phyloP scores from a whole-genome alignment of 2,888 invertebrate genomes.

The Drosophila testacea region DNA sequence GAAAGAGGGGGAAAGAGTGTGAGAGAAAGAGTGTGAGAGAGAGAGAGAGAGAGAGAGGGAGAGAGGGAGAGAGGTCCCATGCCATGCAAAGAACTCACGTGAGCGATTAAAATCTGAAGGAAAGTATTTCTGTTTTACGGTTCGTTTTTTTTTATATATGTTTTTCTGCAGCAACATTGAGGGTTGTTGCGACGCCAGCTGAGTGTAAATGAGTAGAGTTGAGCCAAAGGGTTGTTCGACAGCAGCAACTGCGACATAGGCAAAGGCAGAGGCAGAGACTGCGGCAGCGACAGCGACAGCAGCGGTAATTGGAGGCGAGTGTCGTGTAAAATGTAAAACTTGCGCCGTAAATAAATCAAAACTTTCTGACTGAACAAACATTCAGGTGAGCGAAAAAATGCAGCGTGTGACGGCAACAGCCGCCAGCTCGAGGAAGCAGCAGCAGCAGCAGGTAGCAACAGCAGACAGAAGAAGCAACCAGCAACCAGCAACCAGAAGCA shows the following conservation, averaged over 20 bases:
- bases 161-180: conserved; percentile 48
- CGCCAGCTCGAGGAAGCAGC: conserved; percentile 39
- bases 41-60: not conserved
- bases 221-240: conserved; percentile 61
- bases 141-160: conserved; percentile 22
- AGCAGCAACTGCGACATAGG: conserved; percentile 17
- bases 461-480: conserved; percentile 25
- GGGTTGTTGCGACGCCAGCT: conserved; percentile 64
- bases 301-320: conserved; percentile 81
- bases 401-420: conserved; percentile 59
- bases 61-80: not conserved
- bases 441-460: conserved; percentile 47
- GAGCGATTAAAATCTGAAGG: conserved; percentile 81
- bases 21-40: not conserved
- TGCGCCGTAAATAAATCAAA: conserved; percentile 82
- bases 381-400: conserved; percentile 81
- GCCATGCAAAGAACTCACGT: conserved; percentile 68
- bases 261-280: conserved; percentile 1
- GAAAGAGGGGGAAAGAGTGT: not conserved
- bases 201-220: conserved; percentile 75
- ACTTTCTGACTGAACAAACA: conserved; percentile 81
- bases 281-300: conserved; percentile 41
- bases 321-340: conserved; percentile 82
- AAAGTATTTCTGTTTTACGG: conserved; percentile 74
- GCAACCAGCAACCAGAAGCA: conserved; percentile 20